Base-by-base conservation (phyloP, 2,797 vertebrate genomes). In the Lemur catta region DNA sequence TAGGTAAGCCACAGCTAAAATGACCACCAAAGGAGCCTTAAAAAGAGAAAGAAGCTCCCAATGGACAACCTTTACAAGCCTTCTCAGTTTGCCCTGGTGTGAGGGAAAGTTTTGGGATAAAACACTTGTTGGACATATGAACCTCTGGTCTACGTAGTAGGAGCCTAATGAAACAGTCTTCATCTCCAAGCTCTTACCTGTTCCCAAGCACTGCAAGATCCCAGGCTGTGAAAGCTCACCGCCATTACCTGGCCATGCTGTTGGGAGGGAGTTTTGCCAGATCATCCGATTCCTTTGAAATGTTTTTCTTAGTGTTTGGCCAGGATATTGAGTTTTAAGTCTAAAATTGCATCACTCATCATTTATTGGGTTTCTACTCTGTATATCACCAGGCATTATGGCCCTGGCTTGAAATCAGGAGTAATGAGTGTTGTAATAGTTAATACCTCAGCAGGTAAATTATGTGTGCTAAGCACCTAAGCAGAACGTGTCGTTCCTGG, bases 291-390 rank as follows among this genome's bases (percentile, higher is more conserved):
- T 82, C 78, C 61, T 95, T 59, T 75, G 50, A 88, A 74, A 35
- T n/a, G 26, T 57, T 79, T 79, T 85, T 93, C 87, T 82, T 33
- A 57, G 75, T 14, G 26, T 93, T 91, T 80, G 92, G 26, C 90
- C 78, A 55, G 57, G 67, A 52, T 61, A n/a, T 84, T 24, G 57
- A 59, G 50, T 81, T 84, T 52, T 20, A 89, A 14, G 28, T 69
- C 71, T 84, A 57, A 55, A 69, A 80, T 78, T 59, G 22, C 30
- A 57, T 69, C 18, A 0, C 33, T 93, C 30, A 22, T 50, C n/a
- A 7, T 52, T 72, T 88, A 14, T 9, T 80, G 55, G 65, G 48
- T 81, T 91, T 92, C 59, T 79, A 0, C 17, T 88, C 41, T 46
- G 14, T 12, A 0, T 12, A 24, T 57, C 9, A 6, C 72, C 26